phyloP scores from a whole-genome alignment of 1,140 invertebrate genomes.

The Pygmarrhopalites habei region DNA sequence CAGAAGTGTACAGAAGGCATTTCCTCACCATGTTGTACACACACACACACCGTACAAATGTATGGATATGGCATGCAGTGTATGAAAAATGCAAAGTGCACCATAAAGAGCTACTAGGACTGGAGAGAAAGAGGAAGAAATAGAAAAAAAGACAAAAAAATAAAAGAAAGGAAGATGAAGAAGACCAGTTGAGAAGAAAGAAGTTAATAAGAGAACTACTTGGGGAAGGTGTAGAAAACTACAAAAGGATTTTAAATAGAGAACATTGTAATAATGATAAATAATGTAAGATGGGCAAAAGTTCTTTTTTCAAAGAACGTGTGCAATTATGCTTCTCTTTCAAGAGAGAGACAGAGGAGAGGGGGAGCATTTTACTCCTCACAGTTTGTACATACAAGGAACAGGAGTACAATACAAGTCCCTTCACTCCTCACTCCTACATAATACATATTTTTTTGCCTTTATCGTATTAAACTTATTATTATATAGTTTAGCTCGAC shows the following conservation, averaged over 20 bases:
- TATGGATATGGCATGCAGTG: no score
- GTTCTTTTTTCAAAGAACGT: constrained; percentile 2
- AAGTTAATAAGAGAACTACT: neutral
- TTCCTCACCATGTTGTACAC: neutral
- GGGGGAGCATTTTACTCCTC: no score
- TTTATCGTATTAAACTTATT: no score
- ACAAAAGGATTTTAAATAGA: neutral
- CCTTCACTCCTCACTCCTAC: no score
- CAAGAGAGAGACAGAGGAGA: no score
- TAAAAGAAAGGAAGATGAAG: neutral
- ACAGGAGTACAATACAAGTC: no score
- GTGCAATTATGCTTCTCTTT: no score
- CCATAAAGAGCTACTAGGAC: neutral
- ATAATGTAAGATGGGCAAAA: constrained; percentile 1
- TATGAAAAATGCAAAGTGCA: neutral
- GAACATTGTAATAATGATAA: constrained; percentile 3
- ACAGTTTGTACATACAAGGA: no score
- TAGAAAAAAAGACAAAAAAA: neutral
- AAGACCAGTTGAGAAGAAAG: neutral
- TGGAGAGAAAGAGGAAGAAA: neutral
- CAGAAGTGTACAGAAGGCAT: neutral
- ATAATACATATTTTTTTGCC: no score
- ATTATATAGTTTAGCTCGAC: no score
- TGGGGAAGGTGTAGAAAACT: neutral
- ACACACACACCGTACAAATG: neutral